phyloP scores from a whole-genome alignment of 2,113 vertebrate species.

The Eulacestoma nigropectus region DNA sequence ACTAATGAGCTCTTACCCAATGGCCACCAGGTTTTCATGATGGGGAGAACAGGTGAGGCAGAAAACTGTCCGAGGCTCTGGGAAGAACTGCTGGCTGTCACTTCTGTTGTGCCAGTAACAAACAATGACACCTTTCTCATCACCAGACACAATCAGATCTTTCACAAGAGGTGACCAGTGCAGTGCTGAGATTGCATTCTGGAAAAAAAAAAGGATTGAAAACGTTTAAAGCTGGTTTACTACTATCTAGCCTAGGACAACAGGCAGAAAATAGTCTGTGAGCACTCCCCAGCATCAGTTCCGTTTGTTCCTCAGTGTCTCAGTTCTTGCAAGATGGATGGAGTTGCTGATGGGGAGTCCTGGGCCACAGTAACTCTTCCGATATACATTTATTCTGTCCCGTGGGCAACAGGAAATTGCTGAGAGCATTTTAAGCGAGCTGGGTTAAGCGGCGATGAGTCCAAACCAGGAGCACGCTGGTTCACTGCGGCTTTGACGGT shows the following conservation, averaged over 20 bases:
- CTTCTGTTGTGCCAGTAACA: constrained; percentile 88
- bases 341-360: rapidly evolving
- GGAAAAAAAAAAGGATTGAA: not conserved
- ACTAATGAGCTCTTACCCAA: constrained; percentile 77
- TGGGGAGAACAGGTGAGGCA: constrained; percentile 92
- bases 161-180: constrained; percentile 93
- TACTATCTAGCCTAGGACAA: not conserved
- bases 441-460: rapidly evolving
- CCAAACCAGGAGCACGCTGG: rapidly evolving
- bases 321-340: rapidly evolving
- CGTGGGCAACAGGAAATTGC: rapidly evolving
- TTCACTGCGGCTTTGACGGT: not conserved
- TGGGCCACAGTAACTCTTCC: not conserved
- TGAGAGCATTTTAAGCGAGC: rapidly evolving
- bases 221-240: not conserved
- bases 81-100: constrained; percentile 86
- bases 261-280: not conserved
- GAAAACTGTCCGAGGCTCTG: constrained; percentile 88
- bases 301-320: rapidly evolving
- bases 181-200: constrained; percentile 81
- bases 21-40: constrained; percentile 82
- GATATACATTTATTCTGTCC: rapidly evolving
- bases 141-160: constrained; percentile 87
- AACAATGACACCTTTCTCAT: constrained; percentile 89
- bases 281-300: not conserved